Evolutionary conservation across 2,113 vertebrate genomes (phyloP).

Genomic region (Chaetura pelagica): DNA sequence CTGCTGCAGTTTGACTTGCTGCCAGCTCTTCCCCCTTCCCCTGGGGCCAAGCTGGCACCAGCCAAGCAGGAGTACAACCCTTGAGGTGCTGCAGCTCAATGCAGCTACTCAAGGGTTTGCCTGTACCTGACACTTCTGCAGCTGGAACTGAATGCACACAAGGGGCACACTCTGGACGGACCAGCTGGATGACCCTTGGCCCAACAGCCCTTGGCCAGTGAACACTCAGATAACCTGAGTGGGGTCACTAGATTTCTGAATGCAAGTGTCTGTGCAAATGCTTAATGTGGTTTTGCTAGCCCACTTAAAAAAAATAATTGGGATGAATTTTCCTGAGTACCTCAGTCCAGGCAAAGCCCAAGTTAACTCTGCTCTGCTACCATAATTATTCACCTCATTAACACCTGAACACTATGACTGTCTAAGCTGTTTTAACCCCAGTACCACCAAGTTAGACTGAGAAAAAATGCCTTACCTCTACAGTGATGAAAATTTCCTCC

Average conservation of each 20-base stretch:
- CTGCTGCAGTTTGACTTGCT: background rate
- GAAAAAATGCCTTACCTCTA: conserved; percentile 85
- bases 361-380: background rate
- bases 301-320: background rate
- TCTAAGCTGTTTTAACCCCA: background rate
- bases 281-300: background rate
- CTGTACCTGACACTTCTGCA: background rate
- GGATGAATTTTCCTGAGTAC: background rate
- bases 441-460: background rate
- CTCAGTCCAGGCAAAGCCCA: background rate
- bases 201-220: background rate
- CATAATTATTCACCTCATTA: background rate
- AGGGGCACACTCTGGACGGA: background rate
- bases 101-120: background rate
- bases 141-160: background rate
- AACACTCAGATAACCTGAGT: background rate
- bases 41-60: background rate
- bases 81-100: background rate
- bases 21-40: background rate
- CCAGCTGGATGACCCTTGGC: background rate
- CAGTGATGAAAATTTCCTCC: conserved; percentile 96
- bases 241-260: background rate
- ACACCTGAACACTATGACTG: background rate
- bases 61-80: background rate
- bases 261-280: background rate